Conservation (phyloP, 2,888 invertebrate species). For the Tetranychus truncatus region DNA sequence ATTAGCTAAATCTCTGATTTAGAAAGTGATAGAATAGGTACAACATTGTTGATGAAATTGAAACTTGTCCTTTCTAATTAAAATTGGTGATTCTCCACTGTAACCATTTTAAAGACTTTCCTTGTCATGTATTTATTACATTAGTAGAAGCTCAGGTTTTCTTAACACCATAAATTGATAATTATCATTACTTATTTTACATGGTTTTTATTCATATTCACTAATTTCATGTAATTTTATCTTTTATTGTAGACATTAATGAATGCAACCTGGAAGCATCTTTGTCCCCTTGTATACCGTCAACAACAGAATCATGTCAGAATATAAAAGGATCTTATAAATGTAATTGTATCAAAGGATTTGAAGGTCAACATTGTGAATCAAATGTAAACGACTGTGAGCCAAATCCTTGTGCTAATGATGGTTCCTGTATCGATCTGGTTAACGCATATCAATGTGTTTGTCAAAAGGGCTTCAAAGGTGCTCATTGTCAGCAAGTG, state of each 20-base stretch:
- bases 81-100: no score
- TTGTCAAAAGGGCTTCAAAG: conserved; percentile 81
- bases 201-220: background rate
- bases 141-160: no score
- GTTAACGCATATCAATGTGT: conserved; percentile 78
- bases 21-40: no score
- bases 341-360: conserved; percentile 13
- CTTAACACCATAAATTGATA: no score
- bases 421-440: conserved; percentile 42
- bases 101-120: no score
- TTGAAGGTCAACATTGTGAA: conserved; percentile 25
- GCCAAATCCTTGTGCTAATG: conserved; percentile 12
- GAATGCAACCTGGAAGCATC: conserved; percentile 15
- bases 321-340: conserved; percentile 2
- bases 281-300: conserved; percentile 15
- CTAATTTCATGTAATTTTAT: background rate
- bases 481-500: conserved; percentile 47
- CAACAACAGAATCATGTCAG: conserved; percentile 8
- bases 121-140: no score
- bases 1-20: no score
- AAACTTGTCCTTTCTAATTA: no score
- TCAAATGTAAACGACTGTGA: conserved; percentile 32
- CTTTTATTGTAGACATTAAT: conserved; percentile 12
- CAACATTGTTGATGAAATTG: no score
- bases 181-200: background rate